Base-by-base conservation (phyloP, 2,113 vertebrate genomes). In the Elaphurus davidianus region DNA sequence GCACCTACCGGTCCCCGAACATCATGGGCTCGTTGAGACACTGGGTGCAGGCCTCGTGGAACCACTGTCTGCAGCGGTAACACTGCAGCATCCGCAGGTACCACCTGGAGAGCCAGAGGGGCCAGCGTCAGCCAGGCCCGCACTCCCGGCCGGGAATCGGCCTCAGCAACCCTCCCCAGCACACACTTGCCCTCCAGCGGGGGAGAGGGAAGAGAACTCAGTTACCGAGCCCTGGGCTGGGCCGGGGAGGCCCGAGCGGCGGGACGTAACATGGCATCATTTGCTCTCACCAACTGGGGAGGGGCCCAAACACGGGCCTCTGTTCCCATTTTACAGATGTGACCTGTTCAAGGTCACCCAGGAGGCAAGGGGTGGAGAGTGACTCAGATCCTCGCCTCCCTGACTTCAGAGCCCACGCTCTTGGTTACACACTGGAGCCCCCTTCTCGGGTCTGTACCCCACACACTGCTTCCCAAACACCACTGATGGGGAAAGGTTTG, bases 71-170 rank as follows among this genome's bases (percentile, higher is more conserved):
- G 98, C 99, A 99, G 64, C 98, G 98, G 98, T 99, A 99, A 90
- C 99, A 99, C 98, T 99, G 99, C 97, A 99, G 98, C 99, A 99
- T 99, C 99, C 99, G 99, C 98, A 99, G 99, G 98, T 99, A 99
- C 99, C 99, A 99, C 97, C 99, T 99, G 96, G 55, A 36, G 71
- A 71, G 74, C 71, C 76, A 96, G 81, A 97, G 71, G 86, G 86
- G 91, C 54, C 64, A 12, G 60, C 64, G 19, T 96, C 84, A 97
- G 64, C 90, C 54, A 6, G 23, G 47, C 45, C 76, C 23, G 11
- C 1, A 2, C 33, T 14, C 78, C 57, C 27, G 55, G 54, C 7
- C 57, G 7, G 28, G 40, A 21, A 2, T 0, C 1, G 6, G 93
- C 78, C 86, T 62, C 71, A 10, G 67, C 21, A 16, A 27, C 50